These are phyloP conservation scores for Nephrotoma flavescens DNA, from an alignment of 2,888 invertebrate genomes.

Conservation along the genomic window DNA sequence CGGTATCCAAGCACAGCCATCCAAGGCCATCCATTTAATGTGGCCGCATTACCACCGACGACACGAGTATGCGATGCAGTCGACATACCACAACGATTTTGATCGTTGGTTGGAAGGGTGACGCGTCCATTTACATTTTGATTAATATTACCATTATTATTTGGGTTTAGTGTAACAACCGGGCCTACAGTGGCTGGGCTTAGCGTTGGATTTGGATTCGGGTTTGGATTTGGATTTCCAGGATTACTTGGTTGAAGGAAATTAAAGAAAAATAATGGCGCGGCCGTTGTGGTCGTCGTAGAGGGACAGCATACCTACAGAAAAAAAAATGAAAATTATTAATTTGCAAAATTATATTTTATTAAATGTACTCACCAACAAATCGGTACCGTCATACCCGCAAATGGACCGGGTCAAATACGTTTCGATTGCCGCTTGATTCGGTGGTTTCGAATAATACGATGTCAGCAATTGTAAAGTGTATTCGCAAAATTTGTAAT, in stretches of 20 bases:
- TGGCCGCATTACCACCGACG: constrained; percentile 36
- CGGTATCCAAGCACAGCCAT: constrained; percentile 59
- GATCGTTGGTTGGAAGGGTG: constrained; percentile 7
- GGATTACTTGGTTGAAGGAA: not conserved
- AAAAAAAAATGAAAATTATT: not conserved
- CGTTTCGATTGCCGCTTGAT: constrained; percentile 26
- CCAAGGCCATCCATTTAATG: constrained; percentile 62
- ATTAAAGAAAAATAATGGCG: constrained; percentile 1
- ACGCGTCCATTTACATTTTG: not conserved
- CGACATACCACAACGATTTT: constrained; percentile 36
- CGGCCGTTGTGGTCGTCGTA: not conserved
- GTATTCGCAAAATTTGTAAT: constrained; percentile 36
- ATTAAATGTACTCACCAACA: constrained; percentile 37
- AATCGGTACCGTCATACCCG: constrained; percentile 45
- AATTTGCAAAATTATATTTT: not conserved
- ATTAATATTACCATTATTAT: not conserved
- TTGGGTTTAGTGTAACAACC: not conserved
- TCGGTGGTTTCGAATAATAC: constrained; percentile 15
- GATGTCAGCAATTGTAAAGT: constrained; percentile 26
- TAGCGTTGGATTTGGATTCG: not conserved
- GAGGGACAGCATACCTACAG: constrained; percentile 14
- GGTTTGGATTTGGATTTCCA: not conserved
- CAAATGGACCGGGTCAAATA: constrained; percentile 50
- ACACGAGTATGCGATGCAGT: constrained; percentile 34
- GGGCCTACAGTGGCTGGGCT: not conserved